A percentile compares a stretch with the other conserved stretches of the same genome.
These are phyloP conservation scores for Cepphus grylle DNA, from an alignment of 2,113 vertebrate species.

Conservation along the genomic window DNA sequence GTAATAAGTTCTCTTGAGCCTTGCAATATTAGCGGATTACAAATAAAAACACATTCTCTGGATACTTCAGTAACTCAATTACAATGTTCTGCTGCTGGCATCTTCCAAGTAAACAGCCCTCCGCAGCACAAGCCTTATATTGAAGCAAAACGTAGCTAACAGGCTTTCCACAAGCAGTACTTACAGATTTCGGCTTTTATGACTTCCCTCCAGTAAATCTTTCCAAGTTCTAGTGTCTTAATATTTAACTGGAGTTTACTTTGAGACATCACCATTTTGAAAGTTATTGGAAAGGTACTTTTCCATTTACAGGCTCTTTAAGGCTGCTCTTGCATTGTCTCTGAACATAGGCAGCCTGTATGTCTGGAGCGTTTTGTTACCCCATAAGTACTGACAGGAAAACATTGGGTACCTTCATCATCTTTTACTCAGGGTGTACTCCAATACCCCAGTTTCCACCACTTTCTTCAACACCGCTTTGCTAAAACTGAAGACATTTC, in stretches of 20 bases:
- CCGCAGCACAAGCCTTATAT: neutral
- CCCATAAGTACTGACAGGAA: rapidly evolving
- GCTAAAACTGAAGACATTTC: neutral
- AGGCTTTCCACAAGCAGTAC: neutral
- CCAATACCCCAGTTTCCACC: neutral
- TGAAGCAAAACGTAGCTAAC: neutral
- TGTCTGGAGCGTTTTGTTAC: neutral
- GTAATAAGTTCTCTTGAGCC: conserved; percentile 38
- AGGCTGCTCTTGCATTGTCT: neutral
- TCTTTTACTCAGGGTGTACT: neutral
- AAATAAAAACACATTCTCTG: conserved; percentile 57
- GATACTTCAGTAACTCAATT: conserved; percentile 46
- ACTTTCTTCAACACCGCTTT: neutral
- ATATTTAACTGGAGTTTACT: neutral
- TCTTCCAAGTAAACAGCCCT: conserved; percentile 18
- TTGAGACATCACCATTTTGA: neutral
- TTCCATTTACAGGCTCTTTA: neutral
- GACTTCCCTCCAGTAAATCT: neutral
- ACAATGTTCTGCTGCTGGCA: conserved; percentile 5
- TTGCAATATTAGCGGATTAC: conserved; percentile 40
- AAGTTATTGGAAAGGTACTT: neutral
- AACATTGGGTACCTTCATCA: neutral
- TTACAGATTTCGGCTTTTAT: neutral
- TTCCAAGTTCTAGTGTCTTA: neutral
- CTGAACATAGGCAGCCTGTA: neutral